A percentile compares a stretch with the other conserved stretches of the same genome.
Conservation (phyloP, 2,888 invertebrate species). For the Macaria notata region DNA sequence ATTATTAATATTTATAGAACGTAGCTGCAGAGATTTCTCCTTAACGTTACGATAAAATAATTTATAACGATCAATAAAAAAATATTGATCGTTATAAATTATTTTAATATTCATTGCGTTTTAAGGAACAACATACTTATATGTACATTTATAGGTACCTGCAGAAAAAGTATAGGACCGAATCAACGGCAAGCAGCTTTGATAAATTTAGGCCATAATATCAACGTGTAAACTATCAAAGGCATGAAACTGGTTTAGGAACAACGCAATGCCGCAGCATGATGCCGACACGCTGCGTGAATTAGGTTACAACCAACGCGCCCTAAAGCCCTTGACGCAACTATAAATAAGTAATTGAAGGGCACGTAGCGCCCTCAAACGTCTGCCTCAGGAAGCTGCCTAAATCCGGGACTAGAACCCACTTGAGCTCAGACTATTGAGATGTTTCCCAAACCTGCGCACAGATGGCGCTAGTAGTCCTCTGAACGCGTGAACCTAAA, state of each 20-base stretch:
- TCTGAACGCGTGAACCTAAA: not conserved
- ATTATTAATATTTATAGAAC: no score
- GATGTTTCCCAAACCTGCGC: slow-evolving; percentile 8
- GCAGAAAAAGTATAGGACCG: no score
- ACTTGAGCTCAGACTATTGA: not conserved
- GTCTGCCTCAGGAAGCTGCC: slow-evolving; percentile 9
- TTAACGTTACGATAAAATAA: no score
- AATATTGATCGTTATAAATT: no score
- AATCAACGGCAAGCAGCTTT: no score
- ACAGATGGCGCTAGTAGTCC: slow-evolving; percentile 43
- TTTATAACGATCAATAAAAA: no score
- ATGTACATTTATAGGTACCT: no score
- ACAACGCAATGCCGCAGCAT: not conserved
- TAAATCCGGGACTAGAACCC: slow-evolving; percentile 2
- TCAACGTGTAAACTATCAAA: slow-evolving; percentile 6
- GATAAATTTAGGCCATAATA: not conserved
- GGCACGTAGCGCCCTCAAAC: slow-evolving; percentile 43
- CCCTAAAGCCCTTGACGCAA: slow-evolving; percentile 12
- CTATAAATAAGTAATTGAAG: slow-evolving; percentile 23
- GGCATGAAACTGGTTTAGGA: slow-evolving; percentile 14
- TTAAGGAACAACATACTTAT: no score
- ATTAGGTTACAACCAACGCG: slow-evolving; percentile 4
- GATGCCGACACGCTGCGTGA: slow-evolving; percentile 3
- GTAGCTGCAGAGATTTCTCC: no score
- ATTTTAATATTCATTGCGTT: no score